Conservation (phyloP, 2,797 vertebrate species). For the Rhinella marina region DNA sequence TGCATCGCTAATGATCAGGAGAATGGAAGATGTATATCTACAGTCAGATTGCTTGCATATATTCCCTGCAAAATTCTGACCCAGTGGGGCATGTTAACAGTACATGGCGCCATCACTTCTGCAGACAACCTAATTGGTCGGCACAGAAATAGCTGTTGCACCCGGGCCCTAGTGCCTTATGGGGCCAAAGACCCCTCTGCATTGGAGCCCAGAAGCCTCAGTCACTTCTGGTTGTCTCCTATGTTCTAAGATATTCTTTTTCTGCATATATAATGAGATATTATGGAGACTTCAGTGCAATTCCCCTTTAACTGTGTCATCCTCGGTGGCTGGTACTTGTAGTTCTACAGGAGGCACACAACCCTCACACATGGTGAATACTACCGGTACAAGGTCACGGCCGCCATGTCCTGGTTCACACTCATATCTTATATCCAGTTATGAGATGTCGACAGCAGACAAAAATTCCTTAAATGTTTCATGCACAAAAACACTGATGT, state of each 20-base stretch:
- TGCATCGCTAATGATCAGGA: too few species aligned
- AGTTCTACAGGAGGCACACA: background rate
- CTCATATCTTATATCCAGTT: background rate
- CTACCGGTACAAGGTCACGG: background rate
- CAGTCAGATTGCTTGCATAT: too few species aligned
- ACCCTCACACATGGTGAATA: background rate
- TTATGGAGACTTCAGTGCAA: background rate
- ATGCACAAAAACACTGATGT: background rate
- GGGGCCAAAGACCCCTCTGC: too few species aligned
- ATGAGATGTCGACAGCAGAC: background rate
- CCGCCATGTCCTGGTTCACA: background rate
- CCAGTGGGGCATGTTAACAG: too few species aligned
- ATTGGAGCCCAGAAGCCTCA: background rate
- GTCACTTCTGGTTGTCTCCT: background rate
- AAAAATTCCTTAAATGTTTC: slow-evolving; percentile 6
- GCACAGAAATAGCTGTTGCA: too few species aligned
- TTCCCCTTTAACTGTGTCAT: background rate
- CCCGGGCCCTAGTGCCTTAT: too few species aligned
- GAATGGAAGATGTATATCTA: too few species aligned
- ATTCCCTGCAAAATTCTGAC: too few species aligned
- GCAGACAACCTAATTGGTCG: too few species aligned
- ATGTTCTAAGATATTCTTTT: background rate
- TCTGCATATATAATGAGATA: background rate
- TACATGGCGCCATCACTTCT: too few species aligned
- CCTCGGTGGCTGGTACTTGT: background rate